Evolutionary conservation across 2,797 vertebrate species (phyloP), one percentile per base, ranked within the genome.

Genomic region (Phyllotis vaccarum): DNA sequence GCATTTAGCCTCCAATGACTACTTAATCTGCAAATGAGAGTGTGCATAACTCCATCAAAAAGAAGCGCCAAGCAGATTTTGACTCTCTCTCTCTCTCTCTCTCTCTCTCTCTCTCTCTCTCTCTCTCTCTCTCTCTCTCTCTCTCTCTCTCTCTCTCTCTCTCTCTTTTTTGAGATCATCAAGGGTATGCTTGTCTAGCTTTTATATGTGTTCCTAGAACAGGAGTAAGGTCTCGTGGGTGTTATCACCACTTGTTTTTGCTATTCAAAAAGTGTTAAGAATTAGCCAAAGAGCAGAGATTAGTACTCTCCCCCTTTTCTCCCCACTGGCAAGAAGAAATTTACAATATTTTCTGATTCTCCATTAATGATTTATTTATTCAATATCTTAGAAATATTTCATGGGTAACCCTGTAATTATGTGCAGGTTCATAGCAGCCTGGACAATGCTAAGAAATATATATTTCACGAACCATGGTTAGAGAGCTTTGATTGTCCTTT

Each of bases 361-460:
- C 46, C 31, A 40, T 24, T 62, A 89, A 86, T 52, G 2, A 11
- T 93, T 89, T 89, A 68, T 74, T 94, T 91, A 90, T 78, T 29
- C 56, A 95, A 64, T 78, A 70, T 93, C 40, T 82, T 74, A 24
- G 70, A 89, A 82, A 82, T 10, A 46, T 58, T 72, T 37, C 43
- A 7, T 10, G 2, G 4, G 81, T 52, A 14, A 82, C 37, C 9
- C 40, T 86, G 7, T 6, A 83, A 37, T n/a, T 54, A 89, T n/a
- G 5, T 70, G 34, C 6, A 58, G 37, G 52, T 37, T 22, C 52
- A 16, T 16, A 75, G 64, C 5, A 40, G 24, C 43, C 34, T 75
- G 24, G 3, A 9, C 0, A 31, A n/a, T 29, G 37, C 11, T 60
- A 34, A 11, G 11, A 54, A 58, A 91, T 31, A 62, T 4, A 2